Percentiles rank a stretch among this genome's conserved stretches.
Evolutionary conservation across 2,113 vertebrate genomes (phyloP).

Genomic region (Hippocampus barbouri): DNA sequence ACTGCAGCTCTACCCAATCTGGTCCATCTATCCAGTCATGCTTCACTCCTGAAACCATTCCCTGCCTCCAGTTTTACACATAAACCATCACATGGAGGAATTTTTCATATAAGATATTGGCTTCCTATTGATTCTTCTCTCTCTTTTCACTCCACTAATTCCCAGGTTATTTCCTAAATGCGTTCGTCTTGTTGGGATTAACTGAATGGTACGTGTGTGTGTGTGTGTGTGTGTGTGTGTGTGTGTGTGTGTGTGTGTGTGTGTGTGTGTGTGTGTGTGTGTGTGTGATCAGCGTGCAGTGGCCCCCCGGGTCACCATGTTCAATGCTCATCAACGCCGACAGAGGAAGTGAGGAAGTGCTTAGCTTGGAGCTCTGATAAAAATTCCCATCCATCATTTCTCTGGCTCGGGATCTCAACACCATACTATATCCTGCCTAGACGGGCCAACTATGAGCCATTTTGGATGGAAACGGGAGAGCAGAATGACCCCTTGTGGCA

Average conservation of each 20-base stretch:
- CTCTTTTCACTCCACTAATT: slow-evolving; percentile 67
- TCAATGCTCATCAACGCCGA: slow-evolving; percentile 68
- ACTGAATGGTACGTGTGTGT: slow-evolving; percentile 41
- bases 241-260: slow-evolving; percentile 32
- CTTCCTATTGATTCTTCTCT: slow-evolving; percentile 66
- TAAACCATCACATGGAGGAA: slow-evolving; percentile 55
- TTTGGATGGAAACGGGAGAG: slow-evolving; percentile 51
- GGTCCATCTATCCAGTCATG: neutral
- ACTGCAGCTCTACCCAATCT: neutral
- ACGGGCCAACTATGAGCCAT: slow-evolving; percentile 24
- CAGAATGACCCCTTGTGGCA: slow-evolving; percentile 41
- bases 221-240: slow-evolving; percentile 34
- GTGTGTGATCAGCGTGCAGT: slow-evolving; percentile 39
- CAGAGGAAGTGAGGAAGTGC: slow-evolving; percentile 73
- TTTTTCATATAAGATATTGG: slow-evolving; percentile 74
- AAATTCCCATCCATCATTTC: slow-evolving; percentile 72
- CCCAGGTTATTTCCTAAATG: slow-evolving; percentile 74
- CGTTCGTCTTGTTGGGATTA: slow-evolving; percentile 61
- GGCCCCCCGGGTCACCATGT: slow-evolving; percentile 64
- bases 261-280: neutral
- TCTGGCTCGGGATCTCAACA: slow-evolving; percentile 59
- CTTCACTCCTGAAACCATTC: neutral
- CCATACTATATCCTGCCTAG: slow-evolving; percentile 63
- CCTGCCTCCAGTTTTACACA: slow-evolving; percentile 17
- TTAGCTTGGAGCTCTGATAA: slow-evolving; percentile 69